Percentiles rank a stretch among this genome's conserved stretches.
These are phyloP conservation scores for Druceiella hillmani DNA, from an alignment of 2,888 invertebrate genomes.

Conservation along the genomic window DNA sequence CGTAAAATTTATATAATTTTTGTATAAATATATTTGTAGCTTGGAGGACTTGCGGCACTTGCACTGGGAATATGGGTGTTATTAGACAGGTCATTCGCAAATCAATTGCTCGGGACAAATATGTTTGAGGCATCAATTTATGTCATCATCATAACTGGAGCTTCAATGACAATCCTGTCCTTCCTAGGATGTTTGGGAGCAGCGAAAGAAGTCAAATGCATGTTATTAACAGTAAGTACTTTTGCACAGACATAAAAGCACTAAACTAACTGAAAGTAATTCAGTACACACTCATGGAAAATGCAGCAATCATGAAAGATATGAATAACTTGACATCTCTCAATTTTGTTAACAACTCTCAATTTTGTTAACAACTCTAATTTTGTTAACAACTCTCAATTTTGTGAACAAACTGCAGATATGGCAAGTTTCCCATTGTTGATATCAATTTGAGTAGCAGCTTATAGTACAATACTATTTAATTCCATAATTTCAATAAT, in stretches of 20 bases:
- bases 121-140: conserved; percentile 82
- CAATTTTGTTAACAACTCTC: too few relatives aligned
- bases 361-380: too few relatives aligned
- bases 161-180: conserved; percentile 74
- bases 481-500: too few relatives aligned
- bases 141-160: conserved; percentile 77
- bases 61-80: conserved; percentile 82
- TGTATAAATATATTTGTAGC: conserved; percentile 54
- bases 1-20: conserved; percentile 1
- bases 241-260: not conserved
- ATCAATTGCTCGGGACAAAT: conserved; percentile 80
- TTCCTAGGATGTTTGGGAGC: conserved; percentile 92
- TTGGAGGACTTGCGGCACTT: conserved; percentile 73
- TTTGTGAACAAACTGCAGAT: too few relatives aligned
- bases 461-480: too few relatives aligned
- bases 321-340: too few relatives aligned
- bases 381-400: too few relatives aligned
- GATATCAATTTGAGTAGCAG: too few relatives aligned
- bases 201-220: conserved; percentile 89
- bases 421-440: too few relatives aligned
- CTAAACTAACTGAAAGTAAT: too few relatives aligned
- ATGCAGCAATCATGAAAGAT: too few relatives aligned
- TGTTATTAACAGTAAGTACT: conserved; percentile 77
- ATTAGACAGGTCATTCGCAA: conserved; percentile 77
- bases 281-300: too few relatives aligned